Evolutionary conservation across 2,113 vertebrate species (phyloP).

Genomic region (Gobius niger): DNA sequence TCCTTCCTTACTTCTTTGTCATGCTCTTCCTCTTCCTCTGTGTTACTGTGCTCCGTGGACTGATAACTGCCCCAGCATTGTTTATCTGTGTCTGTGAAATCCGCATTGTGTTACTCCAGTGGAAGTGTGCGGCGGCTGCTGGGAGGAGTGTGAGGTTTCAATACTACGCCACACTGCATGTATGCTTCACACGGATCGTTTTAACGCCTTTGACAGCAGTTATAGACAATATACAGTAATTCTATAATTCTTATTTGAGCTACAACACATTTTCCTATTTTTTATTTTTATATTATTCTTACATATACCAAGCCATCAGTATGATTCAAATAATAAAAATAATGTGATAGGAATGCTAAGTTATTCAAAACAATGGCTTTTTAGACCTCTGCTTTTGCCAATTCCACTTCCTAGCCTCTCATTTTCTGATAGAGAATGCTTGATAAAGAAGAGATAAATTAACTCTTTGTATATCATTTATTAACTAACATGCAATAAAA

Average conservation of each 20-base stretch:
- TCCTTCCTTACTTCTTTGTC: conserved; percentile 70
- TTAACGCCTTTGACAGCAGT: not conserved
- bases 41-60: conserved; percentile 62
- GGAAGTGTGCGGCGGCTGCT: conserved; percentile 36
- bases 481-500: not conserved
- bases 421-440: conserved; percentile 17
- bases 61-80: conserved; percentile 70
- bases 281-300: not conserved
- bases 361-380: conserved; percentile 36
- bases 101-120: conserved; percentile 85
- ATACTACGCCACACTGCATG: conserved; percentile 31
- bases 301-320: conserved; percentile 13
- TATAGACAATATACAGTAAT: not conserved
- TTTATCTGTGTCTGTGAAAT: conserved; percentile 73
- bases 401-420: conserved; percentile 26
- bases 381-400: conserved; percentile 28
- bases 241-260: not conserved
- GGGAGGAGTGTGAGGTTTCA: conserved; percentile 35
- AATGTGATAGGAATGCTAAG: conserved; percentile 25
- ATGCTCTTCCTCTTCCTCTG: conserved; percentile 72
- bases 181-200: not conserved
- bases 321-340: not conserved
- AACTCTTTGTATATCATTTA: not conserved
- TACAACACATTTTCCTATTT: not conserved
- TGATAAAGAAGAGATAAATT: conserved; percentile 20